A percentile compares a stretch with the other conserved stretches of the same genome.
phyloP scores from a whole-genome alignment of 2,888 invertebrate species.

The Shargacucullia verbasci region DNA sequence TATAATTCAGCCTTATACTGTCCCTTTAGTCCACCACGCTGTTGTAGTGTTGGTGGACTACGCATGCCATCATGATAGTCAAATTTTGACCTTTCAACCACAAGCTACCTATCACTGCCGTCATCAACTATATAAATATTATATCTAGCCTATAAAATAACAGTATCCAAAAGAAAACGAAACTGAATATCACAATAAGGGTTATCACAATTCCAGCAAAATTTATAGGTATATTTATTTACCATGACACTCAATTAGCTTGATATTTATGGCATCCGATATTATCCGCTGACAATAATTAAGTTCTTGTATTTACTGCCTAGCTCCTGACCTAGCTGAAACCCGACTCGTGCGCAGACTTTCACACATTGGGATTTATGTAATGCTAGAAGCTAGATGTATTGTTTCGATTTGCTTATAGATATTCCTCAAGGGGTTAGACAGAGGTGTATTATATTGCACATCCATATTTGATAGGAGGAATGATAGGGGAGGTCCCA shows the following conservation, averaged over 20 bases:
- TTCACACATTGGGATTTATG: slow-evolving; percentile 4
- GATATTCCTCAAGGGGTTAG: no score
- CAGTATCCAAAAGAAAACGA: background rate
- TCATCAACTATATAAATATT: background rate
- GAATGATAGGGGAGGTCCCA: no score
- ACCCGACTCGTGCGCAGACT: slow-evolving; percentile 15
- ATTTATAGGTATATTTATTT: slow-evolving; percentile 30
- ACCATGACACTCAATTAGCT: slow-evolving; percentile 45
- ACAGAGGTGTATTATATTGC: no score
- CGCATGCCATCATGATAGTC: no score
- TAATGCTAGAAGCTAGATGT: no score
- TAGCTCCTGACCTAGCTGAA: slow-evolving; percentile 40
- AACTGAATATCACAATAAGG: slow-evolving; percentile 7
- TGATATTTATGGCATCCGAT: slow-evolving; percentile 33
- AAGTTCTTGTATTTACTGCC: slow-evolving; percentile 27
- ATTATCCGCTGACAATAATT: slow-evolving; percentile 37
- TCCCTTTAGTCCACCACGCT: no score
- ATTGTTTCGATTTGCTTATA: background rate
- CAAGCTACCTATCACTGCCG: background rate
- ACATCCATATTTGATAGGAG: no score
- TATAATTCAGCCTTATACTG: no score
- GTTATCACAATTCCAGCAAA: slow-evolving; percentile 7
- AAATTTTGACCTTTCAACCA: no score
- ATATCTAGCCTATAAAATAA: background rate
- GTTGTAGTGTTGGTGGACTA: no score